phyloP scores from a whole-genome alignment of 2,113 vertebrate species.

The Dolichallabes microphthalmus region DNA sequence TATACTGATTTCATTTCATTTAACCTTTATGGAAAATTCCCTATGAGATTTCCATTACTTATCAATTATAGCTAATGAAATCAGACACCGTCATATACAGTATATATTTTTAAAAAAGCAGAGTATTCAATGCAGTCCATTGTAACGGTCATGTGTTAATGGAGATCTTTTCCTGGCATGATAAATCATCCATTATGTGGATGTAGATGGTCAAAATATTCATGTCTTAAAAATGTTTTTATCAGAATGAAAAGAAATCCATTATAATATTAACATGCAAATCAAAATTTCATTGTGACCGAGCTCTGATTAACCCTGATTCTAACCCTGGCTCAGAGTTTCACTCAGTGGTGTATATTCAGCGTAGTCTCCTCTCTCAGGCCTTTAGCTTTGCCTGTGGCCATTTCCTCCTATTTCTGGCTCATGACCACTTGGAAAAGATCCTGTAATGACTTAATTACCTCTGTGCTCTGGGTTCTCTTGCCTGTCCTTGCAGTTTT shows the following conservation, averaged over 20 bases:
- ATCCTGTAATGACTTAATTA: constrained; percentile 32
- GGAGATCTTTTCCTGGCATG: background rate
- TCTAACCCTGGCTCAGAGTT: background rate
- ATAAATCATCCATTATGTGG: background rate
- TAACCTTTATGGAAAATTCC: background rate
- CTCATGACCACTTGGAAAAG: constrained; percentile 17
- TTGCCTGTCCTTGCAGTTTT: background rate
- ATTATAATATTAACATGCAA: constrained; percentile 16
- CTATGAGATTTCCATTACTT: background rate
- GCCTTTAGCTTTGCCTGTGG: constrained; percentile 15
- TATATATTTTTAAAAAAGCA: too few relatives aligned
- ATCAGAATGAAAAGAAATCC: background rate
- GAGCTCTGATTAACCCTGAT: constrained; percentile 5
- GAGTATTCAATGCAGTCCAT: background rate
- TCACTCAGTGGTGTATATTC: background rate
- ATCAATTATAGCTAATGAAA: background rate
- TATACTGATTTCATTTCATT: background rate
- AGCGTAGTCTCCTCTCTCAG: background rate
- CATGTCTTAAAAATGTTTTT: background rate
- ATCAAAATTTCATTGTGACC: background rate
- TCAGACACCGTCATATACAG: background rate
- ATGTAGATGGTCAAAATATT: background rate
- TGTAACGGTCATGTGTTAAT: background rate
- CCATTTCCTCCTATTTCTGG: constrained; percentile 23
- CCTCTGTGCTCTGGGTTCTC: constrained; percentile 11